Base-by-base conservation (phyloP, 2,888 invertebrate species). In the Cecidostiba fungosa region DNA sequence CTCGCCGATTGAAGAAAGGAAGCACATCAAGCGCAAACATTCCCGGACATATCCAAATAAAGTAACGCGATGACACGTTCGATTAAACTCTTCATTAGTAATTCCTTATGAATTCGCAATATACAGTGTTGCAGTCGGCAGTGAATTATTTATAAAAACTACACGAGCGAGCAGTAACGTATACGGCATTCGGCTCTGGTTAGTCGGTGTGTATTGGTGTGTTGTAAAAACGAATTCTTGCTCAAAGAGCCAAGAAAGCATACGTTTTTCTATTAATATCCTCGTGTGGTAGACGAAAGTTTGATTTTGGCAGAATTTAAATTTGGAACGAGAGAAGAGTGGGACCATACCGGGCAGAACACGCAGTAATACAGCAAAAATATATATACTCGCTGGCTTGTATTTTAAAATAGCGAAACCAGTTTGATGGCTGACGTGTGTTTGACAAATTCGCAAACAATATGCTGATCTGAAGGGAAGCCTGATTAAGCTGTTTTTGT, bases 281-380 rank as follows among this genome's bases (percentile, higher is more conserved):
- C 50, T 23, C 70, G 70, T 32, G 16, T 0, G 10, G 4, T 73
- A 85, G 76, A 85, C 36, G 43, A 59, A 69, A 69, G 32, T 39
- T 85, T 29, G 86, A 88, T 86, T 87, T 82, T 54, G 76, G 79
- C 87, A 70, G 86, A 84, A 90, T 91, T 92, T 90, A 90, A 90
- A 91, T 91, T 91, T 91, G 90, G 89, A 89, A 88, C 89, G 87
- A 73, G 79, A 74, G 84, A 82, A 85, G 36, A 86, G 32, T 54
- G 66, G 84, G 82, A 83, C 79, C 43, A 82, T 82, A 69, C 39
- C 72, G 23, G 47, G 32, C 54, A 80, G 1, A 87, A 85, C 26
- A 19, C n/a, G 87, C 78, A 84, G 59, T 62, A 86, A 66, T 76
- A 32, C 54, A 66, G 12, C 43, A 54, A 86, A n/a, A n/a, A n/a